These are phyloP conservation scores for Telenomus remus DNA, from an alignment of 1,140 invertebrate genomes.

Conservation along the genomic window DNA sequence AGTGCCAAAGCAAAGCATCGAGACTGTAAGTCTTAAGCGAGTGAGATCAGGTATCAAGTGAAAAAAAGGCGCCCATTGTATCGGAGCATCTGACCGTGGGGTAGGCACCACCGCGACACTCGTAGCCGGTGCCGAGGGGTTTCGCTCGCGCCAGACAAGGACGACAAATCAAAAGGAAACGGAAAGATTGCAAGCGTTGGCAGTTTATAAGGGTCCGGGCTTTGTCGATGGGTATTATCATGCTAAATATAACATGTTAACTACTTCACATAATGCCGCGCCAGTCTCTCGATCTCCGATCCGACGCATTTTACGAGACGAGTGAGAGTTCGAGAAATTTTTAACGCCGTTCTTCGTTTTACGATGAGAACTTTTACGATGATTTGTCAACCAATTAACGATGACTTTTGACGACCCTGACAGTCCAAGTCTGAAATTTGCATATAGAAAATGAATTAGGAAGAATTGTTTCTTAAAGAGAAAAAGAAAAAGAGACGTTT, in stretches of 20 bases:
- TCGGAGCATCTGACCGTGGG: slow-evolving; percentile 73
- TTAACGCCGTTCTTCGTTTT: slow-evolving; percentile 13
- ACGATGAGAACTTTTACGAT: slow-evolving; percentile 22
- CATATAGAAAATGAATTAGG: too few species aligned
- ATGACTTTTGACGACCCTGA: too few species aligned
- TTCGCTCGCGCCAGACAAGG: slow-evolving; percentile 30
- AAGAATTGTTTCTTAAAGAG: too few species aligned
- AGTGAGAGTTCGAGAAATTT: slow-evolving; percentile 28
- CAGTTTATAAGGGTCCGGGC: slow-evolving; percentile 74
- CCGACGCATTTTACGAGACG: slow-evolving; percentile 46
- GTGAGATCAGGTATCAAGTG: slow-evolving; percentile 72
- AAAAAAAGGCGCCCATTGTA: slow-evolving; percentile 69
- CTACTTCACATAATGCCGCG: slow-evolving; percentile 73
- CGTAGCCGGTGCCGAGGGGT: slow-evolving; percentile 52
- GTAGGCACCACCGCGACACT: slow-evolving; percentile 62
- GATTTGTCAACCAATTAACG: too few species aligned
- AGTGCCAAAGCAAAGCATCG: slow-evolving; percentile 46
- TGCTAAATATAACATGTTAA: slow-evolving; percentile 78
- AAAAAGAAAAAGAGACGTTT: too few species aligned
- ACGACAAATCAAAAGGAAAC: slow-evolving; percentile 49
- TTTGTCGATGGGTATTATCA: slow-evolving; percentile 74
- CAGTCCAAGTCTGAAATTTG: too few species aligned
- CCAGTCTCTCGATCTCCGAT: slow-evolving; percentile 53
- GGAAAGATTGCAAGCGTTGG: slow-evolving; percentile 69
- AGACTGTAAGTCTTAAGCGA: slow-evolving; percentile 27